Base-by-base conservation (phyloP, 1,140 invertebrate genomes). In the Brachionus sp. region DNA sequence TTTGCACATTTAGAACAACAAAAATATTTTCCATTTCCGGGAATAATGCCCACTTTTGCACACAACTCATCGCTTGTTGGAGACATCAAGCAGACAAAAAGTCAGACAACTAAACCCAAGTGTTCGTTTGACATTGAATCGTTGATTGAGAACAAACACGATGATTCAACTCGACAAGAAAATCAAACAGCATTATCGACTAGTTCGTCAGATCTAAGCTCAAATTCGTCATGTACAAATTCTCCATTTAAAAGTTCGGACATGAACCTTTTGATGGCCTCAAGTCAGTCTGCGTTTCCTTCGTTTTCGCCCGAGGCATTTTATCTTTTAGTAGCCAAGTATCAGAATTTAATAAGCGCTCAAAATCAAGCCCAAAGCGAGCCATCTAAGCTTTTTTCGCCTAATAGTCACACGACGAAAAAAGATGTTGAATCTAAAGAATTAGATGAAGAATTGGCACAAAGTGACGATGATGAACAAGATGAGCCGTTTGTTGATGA, bases 101-200 rank as follows among this genome's bases (percentile, higher is more conserved):
- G 16, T 16, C 66, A 37, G 39, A 42, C 33, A 9, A 39, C 12
- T n/a, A 70, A 70, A 16, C 66, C 66, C 5, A 70, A 70, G 35
- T 70, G 66, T 70, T 70, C 66, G 16, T 70, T 70, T 70, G 66
- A 80, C 39, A 80, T 80, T 80, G 77, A 80, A 5, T 80, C 77
- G 25, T 66, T 80, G 35, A 80, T 80, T 6, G 77, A 80, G 19
- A 62, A 25, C 33, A 80, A 66, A 39, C 33, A 80, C n/a, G 77
- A 80, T 4, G 77, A 80, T 6, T 6, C 50, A 62, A 16, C 68
- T 12, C 70, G 42, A 7, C 37, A 16, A 75, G 70, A 75, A 46
- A 75, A 44, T 16, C 42, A 44, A 13, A 46, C 70, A 75, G 19
- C 42, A 75, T 46, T 75, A 39, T 75, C 70, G 9, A 75, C 70